Conservation (phyloP, 2,888 invertebrate species). For the Trichogramma evanescens region DNA sequence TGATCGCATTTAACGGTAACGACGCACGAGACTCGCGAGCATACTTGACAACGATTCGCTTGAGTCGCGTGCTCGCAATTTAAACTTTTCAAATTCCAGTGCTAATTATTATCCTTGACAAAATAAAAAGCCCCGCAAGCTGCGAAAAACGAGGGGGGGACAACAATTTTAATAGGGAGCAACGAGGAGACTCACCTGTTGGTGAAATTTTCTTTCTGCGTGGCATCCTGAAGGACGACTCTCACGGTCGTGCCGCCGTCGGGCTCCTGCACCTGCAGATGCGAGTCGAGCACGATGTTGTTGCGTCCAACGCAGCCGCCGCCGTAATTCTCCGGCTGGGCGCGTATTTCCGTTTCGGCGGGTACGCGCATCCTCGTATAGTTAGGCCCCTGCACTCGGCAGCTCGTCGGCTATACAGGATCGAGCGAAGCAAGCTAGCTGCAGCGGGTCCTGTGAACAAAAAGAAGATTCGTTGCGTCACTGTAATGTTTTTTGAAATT, state of each 20-base stretch:
- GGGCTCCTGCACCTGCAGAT: not conserved
- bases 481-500: too few species aligned
- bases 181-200: conserved; percentile 34
- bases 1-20: too few species aligned
- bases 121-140: too few species aligned
- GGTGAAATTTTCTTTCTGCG: conserved; percentile 37
- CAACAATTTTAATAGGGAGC: too few species aligned
- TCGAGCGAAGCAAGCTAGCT: not conserved
- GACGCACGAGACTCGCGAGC: too few species aligned
- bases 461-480: not conserved
- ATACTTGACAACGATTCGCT: too few species aligned
- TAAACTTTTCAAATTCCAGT: too few species aligned
- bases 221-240: conserved; percentile 33
- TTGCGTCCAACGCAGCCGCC: conserved; percentile 27
- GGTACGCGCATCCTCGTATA: conserved; percentile 38
- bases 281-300: too few species aligned
- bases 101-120: too few species aligned
- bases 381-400: not conserved
- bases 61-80: too few species aligned
- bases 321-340: conserved; percentile 36
- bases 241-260: conserved; percentile 27
- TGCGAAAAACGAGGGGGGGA: too few species aligned
- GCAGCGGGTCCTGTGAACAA: conserved; percentile 6
- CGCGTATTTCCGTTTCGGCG: conserved; percentile 38
- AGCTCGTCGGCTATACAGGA: not conserved